Evolutionary conservation across 2,888 invertebrate species (phyloP).

Genomic region (Drosophila vallismaia): DNA sequence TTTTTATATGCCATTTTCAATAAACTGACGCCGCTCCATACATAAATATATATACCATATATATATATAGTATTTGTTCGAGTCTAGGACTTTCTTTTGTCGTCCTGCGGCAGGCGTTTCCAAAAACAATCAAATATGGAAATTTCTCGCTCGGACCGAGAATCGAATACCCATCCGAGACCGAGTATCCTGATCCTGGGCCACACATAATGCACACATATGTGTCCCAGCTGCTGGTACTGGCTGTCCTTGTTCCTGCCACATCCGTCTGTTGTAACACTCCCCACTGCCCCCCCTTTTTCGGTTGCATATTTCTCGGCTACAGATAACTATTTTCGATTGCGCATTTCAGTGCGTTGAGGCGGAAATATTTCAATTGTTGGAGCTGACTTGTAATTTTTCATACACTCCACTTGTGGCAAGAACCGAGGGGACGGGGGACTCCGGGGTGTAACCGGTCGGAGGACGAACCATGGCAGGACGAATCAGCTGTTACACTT

Average conservation of each 20-base stretch:
- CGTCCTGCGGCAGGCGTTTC: conserved; percentile 45
- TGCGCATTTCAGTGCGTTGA: conserved; percentile 76
- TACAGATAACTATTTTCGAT: conserved; percentile 77
- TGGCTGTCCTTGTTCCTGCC: conserved; percentile 42
- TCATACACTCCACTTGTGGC: conserved; percentile 62
- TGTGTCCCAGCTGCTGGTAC: conserved; percentile 12
- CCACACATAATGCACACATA: conserved; percentile 60
- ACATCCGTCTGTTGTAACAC: conserved; percentile 27
- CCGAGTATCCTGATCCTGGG: conserved; percentile 28
- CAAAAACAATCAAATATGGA: conserved; percentile 76
- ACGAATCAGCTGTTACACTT: conserved; percentile 53
- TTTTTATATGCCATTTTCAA: conserved; percentile 68
- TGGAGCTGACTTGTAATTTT: conserved; percentile 78
- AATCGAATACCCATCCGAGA: conserved; percentile 21
- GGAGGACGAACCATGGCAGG: conserved; percentile 12
- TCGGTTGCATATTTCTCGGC: conserved; percentile 66
- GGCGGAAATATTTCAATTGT: conserved; percentile 80
- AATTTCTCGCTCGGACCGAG: conserved; percentile 54
- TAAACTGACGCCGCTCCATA: conserved; percentile 58
- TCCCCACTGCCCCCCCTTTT: conserved; percentile 13
- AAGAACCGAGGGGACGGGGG: not conserved
- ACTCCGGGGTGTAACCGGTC: no score
- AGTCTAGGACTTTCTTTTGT: conserved; percentile 19
- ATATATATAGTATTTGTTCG: not conserved
- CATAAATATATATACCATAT: not conserved